phyloP scores from a whole-genome alignment of 2,888 invertebrate species.

The Malachius bipustulatus region DNA sequence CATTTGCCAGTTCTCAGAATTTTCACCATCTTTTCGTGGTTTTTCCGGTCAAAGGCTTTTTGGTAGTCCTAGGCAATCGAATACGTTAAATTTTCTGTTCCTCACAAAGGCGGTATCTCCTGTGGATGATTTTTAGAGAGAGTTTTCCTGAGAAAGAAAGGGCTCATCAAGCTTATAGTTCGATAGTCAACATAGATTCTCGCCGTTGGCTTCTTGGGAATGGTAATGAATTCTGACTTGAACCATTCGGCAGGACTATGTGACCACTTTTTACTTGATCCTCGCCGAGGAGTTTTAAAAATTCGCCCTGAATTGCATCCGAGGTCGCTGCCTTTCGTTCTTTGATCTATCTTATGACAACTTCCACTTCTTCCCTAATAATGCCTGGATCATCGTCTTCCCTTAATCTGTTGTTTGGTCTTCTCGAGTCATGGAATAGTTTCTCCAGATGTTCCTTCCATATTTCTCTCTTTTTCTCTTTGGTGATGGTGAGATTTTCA shows the following conservation, averaged over 20 bases:
- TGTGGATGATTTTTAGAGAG: not conserved
- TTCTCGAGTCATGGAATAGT: too few relatives aligned
- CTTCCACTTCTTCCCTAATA: too few relatives aligned
- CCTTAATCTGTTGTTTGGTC: too few relatives aligned
- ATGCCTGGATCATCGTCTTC: too few relatives aligned
- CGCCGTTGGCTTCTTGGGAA: not conserved
- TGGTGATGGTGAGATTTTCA: too few relatives aligned
- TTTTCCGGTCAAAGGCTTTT: not conserved
- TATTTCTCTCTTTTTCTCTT: too few relatives aligned
- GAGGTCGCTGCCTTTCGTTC: too few relatives aligned
- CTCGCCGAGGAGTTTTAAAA: too few relatives aligned
- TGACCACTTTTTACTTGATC: too few relatives aligned
- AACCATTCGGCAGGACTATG: not conserved
- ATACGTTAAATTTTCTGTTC: not conserved
- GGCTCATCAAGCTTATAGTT: slow-evolving; percentile 1
- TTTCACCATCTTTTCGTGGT: not conserved
- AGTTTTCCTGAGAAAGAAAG: not conserved
- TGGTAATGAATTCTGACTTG: not conserved
- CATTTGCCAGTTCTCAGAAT: not conserved
- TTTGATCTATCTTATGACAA: too few relatives aligned
- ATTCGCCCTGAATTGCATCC: too few relatives aligned
- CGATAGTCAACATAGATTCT: not conserved
- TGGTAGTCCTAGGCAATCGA: not conserved
- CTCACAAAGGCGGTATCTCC: not conserved
- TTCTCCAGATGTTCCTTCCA: too few relatives aligned